phyloP scores from a whole-genome alignment of 2,797 vertebrate genomes.

The Danio tinwini region DNA sequence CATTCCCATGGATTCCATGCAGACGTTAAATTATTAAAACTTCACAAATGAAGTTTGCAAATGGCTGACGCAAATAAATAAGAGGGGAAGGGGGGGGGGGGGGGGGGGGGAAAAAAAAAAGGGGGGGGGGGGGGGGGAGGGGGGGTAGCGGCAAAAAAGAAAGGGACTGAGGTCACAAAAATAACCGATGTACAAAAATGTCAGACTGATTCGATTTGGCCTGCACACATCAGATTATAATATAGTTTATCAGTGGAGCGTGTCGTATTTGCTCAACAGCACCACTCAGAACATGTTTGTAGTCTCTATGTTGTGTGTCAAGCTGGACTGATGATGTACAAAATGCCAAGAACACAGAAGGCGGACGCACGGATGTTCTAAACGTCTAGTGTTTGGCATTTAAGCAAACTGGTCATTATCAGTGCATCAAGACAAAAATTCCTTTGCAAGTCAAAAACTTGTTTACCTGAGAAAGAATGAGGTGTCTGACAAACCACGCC shows the following conservation, averaged over 20 bases:
- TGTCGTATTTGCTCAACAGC: slow-evolving; percentile 3
- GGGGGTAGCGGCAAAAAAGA: no score
- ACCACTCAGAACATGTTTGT: not conserved
- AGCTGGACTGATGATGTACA: not conserved
- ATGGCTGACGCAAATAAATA: slow-evolving; percentile 39
- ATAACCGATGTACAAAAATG: not conserved
- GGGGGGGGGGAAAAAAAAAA: no score
- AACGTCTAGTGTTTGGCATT: slow-evolving; percentile 3
- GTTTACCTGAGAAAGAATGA: slow-evolving; percentile 37
- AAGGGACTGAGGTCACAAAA: slow-evolving; percentile 16
- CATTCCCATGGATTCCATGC: slow-evolving; percentile 47
- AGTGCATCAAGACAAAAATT: not conserved
- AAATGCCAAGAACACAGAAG: not conserved
- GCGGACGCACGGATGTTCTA: not conserved
- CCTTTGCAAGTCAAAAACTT: slow-evolving; percentile 2
- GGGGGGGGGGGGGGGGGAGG: not conserved
- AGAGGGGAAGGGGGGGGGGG: not conserved
- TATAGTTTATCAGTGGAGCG: not conserved
- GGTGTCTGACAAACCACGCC: slow-evolving; percentile 14
- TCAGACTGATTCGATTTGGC: slow-evolving; percentile 10
- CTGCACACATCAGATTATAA: slow-evolving; percentile 15
- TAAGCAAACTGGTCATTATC: not conserved
- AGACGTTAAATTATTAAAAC: slow-evolving; percentile 35
- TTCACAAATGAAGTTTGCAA: slow-evolving; percentile 43
- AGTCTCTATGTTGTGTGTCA: not conserved